Evolutionary conservation across 2,888 invertebrate species (phyloP), one percentile per base, ranked within the genome.

Genomic region (Melangyna quadrimaculata): DNA sequence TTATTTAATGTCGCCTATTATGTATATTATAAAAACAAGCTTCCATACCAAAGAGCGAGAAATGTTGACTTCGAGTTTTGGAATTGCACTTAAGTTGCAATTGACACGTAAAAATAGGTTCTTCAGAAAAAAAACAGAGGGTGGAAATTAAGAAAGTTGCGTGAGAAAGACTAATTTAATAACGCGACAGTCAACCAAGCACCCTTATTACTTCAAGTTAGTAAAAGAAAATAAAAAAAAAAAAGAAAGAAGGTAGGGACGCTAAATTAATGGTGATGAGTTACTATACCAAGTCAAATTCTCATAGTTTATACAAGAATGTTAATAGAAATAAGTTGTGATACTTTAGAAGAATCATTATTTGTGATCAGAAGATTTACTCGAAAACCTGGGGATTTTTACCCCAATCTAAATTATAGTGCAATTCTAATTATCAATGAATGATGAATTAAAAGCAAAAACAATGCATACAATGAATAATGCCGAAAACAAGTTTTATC

Each of bases 71-170:
- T 17, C 3, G 5, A 40, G 45, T 40, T 65, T 65, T 48, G 45
- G 40, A 70, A 70, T 43, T 83, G 83, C 83, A 83, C 83, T 78
- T 65, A 43, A 78, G 65, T 27, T 83, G 83, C 83, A 83, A 78
- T 74, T 70, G 73, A 12, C 43, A 35, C 63, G 69, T 61, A 48
- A 37, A 73, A 73, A 22, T 48, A 67, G 40, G 59, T 57, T 77
- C 17, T 63, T 65, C 6, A 12, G n/a, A 6, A 37, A 32, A 32
- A 7, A 32, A 3, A 22, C 22, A 27, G 43, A 73, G 73, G 61
- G 29, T 40, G 48, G 69, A 32, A 74, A 71, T 74, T 70, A 59
- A 48, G 78, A 78, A 78, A 71, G 51, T 83, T 83, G 78, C 83
- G 78, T 83, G 83, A 19, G 22, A 59, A 74, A 40, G 17, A 74